Evolutionary conservation across 2,888 invertebrate genomes (phyloP).

Genomic region (Endomychus coccineus): DNA sequence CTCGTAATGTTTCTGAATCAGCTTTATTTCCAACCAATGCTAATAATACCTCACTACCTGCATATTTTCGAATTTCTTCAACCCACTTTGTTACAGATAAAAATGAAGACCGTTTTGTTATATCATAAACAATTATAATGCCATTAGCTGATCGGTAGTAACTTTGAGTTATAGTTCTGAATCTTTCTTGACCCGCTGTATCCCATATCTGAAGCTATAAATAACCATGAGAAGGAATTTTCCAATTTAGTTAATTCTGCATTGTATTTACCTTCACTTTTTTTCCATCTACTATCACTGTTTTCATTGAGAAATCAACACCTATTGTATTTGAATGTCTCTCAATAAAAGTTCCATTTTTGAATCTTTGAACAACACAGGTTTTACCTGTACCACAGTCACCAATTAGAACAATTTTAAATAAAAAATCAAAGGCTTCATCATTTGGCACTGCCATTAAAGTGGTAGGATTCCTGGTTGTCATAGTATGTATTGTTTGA

Average conservation of each 20-base stretch:
- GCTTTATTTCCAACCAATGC: conserved; percentile 91
- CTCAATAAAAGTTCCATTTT: conserved; percentile 92
- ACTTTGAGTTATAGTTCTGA: conserved; percentile 94
- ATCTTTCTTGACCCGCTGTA: conserved; percentile 93
- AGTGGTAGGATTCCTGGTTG: conserved; percentile 66
- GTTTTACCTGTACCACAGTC: conserved; percentile 90
- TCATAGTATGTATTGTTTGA: too few species aligned
- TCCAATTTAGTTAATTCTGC: too few species aligned
- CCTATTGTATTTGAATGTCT: conserved; percentile 95
- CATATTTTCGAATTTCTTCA: conserved; percentile 90
- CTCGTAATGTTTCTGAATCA: conserved; percentile 71
- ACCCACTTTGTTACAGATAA: conserved; percentile 90
- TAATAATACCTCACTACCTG: conserved; percentile 84
- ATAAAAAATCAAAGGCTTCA: conserved; percentile 86
- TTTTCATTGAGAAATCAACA: conserved; percentile 98
- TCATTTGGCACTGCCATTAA: conserved; percentile 66
- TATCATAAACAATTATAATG: conserved; percentile 94
- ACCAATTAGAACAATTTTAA: conserved; percentile 91
- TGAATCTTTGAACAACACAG: conserved; percentile 91
- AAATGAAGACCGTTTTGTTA: conserved; percentile 88
- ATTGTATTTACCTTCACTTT: conserved; percentile 76
- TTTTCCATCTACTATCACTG: conserved; percentile 86
- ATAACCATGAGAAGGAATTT: conserved; percentile 15
- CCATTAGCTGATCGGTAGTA: conserved; percentile 96
- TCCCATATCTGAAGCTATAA: conserved; percentile 91